Percentiles rank a stretch among this genome's conserved stretches.
phyloP scores from a whole-genome alignment of 2,113 vertebrate genomes.

The Eurypyga helias region DNA sequence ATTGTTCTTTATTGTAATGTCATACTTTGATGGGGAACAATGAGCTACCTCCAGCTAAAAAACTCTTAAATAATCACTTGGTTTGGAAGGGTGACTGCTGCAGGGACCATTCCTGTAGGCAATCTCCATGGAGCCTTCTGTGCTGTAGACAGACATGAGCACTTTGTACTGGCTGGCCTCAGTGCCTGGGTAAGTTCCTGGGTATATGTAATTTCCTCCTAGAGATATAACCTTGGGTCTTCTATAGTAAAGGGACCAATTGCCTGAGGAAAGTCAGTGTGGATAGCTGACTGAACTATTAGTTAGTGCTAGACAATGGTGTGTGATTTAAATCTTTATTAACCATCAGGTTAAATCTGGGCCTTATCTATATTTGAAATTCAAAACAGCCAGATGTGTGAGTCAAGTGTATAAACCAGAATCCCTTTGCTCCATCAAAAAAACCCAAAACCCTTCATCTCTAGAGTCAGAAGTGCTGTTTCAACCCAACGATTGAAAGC shows the following conservation, averaged over 20 bases:
- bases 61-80: background rate
- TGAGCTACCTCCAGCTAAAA: background rate
- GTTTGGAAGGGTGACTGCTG: background rate
- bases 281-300: background rate
- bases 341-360: background rate
- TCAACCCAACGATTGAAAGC: background rate
- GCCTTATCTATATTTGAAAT: background rate
- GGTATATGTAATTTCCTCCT: rapidly evolving
- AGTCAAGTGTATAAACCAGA: background rate
- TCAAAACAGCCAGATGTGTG: background rate
- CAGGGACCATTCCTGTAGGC: rapidly evolving
- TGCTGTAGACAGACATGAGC: background rate
- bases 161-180: too few species aligned
- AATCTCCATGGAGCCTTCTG: background rate
- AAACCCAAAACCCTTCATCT: too few species aligned
- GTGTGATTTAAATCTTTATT: background rate
- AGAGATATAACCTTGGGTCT: background rate
- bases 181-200: background rate
- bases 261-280: background rate
- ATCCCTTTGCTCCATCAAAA: background rate
- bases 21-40: background rate
- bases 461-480: background rate
- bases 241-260: background rate
- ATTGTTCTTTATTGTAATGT: background rate
- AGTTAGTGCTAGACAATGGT: background rate